Evolutionary conservation across 1,140 invertebrate species (phyloP), one percentile per base, ranked within the genome.

Genomic region (Myzus persicae): DNA sequence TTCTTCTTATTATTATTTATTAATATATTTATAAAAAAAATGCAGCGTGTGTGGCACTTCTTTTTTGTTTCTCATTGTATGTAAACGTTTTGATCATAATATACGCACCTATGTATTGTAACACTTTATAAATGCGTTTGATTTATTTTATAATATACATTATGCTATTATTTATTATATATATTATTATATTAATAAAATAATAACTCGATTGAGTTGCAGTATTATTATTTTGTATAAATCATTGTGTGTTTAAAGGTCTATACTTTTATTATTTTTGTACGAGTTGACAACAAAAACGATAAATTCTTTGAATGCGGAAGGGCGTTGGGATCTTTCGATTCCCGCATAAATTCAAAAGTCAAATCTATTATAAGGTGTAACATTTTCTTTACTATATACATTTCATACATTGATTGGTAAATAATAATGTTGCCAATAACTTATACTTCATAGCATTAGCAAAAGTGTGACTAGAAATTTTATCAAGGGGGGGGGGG

Each of bases 1-100:
- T 84, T 84, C n/a, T n/a, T n/a, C n/a, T n/a, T n/a, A 42, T 84
- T 82, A 82, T 82, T 82, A 84, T 31, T 84, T 84, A 42, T 84
- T 40, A 84, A 31, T 42, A 84, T 84, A 26, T 84, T 40, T 22
- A 24, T 9, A 84, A 84, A 82, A 82, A 84, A 84, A 38, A 81
- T 38, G 24, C 82, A 24, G 38, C 38, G 40, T 84, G 82, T 84
- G 82, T 42, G 82, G 82, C 38, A 84, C 26, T 9, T 26, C 0
- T 84, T 84, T 84, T 84, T 84, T 40, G 42, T 67, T 67, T 14
- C n/a, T 26, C 40, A 84, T 84, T 84, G 31, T 76, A 76, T n/a
- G 81, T 4, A 11, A 7, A 9, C 9, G 14, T 76, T 36, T 36
- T 20, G n/a, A n/a, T n/a, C n/a, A n/a, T n/a, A 14, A 36, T 20